Percentiles rank a stretch among this genome's conserved stretches.
These are phyloP conservation scores for Petrolisthes cinctipes DNA, from an alignment of 2,888 invertebrate genomes.

Conservation along the genomic window DNA sequence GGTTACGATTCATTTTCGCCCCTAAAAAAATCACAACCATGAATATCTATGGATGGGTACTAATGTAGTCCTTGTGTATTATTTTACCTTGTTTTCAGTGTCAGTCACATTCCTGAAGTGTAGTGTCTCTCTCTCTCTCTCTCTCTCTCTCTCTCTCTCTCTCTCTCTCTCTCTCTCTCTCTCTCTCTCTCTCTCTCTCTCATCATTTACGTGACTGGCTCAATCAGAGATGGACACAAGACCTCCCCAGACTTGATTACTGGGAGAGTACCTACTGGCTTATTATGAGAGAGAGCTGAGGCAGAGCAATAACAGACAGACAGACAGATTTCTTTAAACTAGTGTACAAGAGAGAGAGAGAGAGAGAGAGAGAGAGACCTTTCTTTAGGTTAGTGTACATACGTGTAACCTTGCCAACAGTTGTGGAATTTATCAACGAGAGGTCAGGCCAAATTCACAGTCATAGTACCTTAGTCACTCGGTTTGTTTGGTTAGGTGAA, in stretches of 20 bases:
- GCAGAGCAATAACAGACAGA: neutral
- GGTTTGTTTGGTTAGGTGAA: too few species aligned
- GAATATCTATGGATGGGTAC: too few species aligned
- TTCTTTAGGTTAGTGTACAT: too few species aligned
- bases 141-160: conserved; percentile 23
- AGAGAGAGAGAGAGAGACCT: neutral
- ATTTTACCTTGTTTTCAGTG: too few species aligned
- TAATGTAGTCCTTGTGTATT: too few species aligned
- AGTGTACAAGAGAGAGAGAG: neutral
- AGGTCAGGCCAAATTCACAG: too few species aligned
- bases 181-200: conserved; percentile 18
- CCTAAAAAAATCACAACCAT: too few species aligned
- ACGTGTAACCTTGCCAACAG: too few species aligned
- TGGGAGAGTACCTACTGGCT: neutral
- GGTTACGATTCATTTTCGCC: too few species aligned
- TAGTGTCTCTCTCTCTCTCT: conserved; percentile 5
- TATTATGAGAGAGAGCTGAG: neutral
- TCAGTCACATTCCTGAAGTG: too few species aligned
- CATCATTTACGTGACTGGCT: neutral
- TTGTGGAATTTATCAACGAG: too few species aligned
- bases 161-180: conserved; percentile 31
- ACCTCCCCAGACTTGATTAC: neutral
- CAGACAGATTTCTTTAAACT: neutral
- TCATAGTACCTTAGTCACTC: too few species aligned
- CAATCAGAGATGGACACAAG: neutral